Base-by-base conservation (phyloP, 1,140 invertebrate genomes). In the Drosophila auraria region DNA sequence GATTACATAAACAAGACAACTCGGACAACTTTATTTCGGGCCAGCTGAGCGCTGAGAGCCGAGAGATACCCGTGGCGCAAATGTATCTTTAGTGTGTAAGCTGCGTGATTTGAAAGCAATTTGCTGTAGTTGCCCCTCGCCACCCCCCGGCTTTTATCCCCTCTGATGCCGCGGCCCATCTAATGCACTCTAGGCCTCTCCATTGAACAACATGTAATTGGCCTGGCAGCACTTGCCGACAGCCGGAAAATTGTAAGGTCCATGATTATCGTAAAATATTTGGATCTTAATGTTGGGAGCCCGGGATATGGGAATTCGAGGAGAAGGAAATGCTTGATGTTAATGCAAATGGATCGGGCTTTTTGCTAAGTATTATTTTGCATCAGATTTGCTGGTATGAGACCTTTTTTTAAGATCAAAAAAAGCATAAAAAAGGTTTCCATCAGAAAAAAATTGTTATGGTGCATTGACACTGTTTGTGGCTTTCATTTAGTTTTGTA, bases 1-100 rank as follows among this genome's bases (percentile, higher is more conserved):
- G 83, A 87, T 87, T 87, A 89, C 84, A 87, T 87, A 87, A 87
- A 81, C 78, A 74, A 79, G 76, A 79, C 77, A 81, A 64, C 58
- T 78, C 75, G 80, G 75, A 86, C 82, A 84, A 84, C 83, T 87
- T 90, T 77, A 87, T 87, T 89, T 87, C 63, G 47, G 66, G 45
- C 66, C 51, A 70, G 45, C 54, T 57, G 50, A 50, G 47, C 70
- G n/a, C 49, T 25, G 25, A 25, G 27, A 1, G 27, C 27, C 27
- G 5, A 30, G 27, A 42, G 33, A 78, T 64, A 78, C 57, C 47
- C 47, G 42, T 42, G 15, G 73, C 62, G 51, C 57, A 47, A 78
- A 77, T 56, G 64, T 57, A 56, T 57, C 23, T 58, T 47, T 40
- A 45, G 59, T 64, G 72, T 78, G 74, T 77, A 50, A 76, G 62